Base-by-base conservation (phyloP, 1,140 invertebrate species). In the Drosophila pectinifera region DNA sequence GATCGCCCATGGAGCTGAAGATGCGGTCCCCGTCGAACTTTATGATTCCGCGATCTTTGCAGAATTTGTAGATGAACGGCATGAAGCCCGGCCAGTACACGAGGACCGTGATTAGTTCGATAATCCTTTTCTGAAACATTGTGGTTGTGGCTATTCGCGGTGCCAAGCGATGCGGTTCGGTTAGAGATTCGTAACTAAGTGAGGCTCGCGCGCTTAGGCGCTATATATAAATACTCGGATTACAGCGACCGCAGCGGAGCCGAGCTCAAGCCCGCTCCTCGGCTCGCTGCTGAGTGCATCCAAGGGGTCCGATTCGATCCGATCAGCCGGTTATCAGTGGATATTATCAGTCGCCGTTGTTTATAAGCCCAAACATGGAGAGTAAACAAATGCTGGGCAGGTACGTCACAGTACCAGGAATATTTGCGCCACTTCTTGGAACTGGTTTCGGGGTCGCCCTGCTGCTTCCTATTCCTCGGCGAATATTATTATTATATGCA, bases 111-210 rank as follows among this genome's bases (percentile, higher is more conserved):
- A 89, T 90, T 36, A 89, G 16, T 64, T 89, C 84, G 53, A 89
- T 80, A 75, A 89, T 80, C 73, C 84, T 77, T 85, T 89, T 89
- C 38, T 89, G 84, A 80, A 89, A 89, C 84, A 89, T 89, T 70
- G 46, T 49, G 18, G 22, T 36, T 42, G 18, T 20, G 13, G 20
- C 20, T 22, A 16, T 26, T 51, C 49, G 45, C 51, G 57, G 26
- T 61, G 55, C n/a, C n/a, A n/a, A n/a, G n/a, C 70, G 73, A 49
- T 57, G 76, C 46, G 80, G 43, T 67, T 80, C 63, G 76, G 43
- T 79, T 76, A 55, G 79, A 73, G 76, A 53, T 76, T 89, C 80
- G 83, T 76, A 22, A 89, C 67, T 80, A 77, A 88, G 76, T 86
- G 84, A 89, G 72, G 75, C 18, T 36, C 49, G 61, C 67, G 75